A percentile compares a stretch with the other conserved stretches of the same genome.
Evolutionary conservation across 2,888 invertebrate species (phyloP).

Genomic region (Drosophila pseudotakahashii): DNA sequence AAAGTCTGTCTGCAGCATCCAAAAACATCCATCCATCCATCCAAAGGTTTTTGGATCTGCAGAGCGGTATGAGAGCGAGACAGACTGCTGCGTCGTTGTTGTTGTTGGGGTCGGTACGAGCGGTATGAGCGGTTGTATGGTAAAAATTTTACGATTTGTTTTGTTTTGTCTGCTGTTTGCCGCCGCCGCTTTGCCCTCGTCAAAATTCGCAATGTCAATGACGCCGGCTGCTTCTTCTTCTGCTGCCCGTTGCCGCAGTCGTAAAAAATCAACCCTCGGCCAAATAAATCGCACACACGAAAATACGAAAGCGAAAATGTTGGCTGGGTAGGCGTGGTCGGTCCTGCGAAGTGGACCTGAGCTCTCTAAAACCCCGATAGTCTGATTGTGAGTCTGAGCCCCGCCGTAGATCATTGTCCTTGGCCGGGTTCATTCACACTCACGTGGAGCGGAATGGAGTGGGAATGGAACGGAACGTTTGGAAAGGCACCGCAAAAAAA

Average conservation of each 20-base stretch:
- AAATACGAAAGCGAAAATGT: slow-evolving; percentile 61
- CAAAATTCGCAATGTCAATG: slow-evolving; percentile 76
- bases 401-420: slow-evolving; percentile 81
- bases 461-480: not conserved
- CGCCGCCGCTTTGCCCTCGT: slow-evolving; percentile 24
- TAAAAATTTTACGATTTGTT: slow-evolving; percentile 73
- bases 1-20: slow-evolving; percentile 48
- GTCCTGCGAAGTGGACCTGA: slow-evolving; percentile 40
- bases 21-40: slow-evolving; percentile 48
- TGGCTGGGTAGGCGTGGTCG: slow-evolving; percentile 53
- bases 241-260: slow-evolving; percentile 45
- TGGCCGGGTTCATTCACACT: slow-evolving; percentile 82
- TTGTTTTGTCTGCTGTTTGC: slow-evolving; percentile 56
- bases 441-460: slow-evolving; percentile 53
- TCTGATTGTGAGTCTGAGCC: slow-evolving; percentile 23
- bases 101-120: not conserved
- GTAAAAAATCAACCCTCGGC: slow-evolving; percentile 74
- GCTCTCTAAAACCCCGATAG: slow-evolving; percentile 14
- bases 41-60: slow-evolving; percentile 39
- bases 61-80: slow-evolving; percentile 1
- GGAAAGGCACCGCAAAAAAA: not conserved
- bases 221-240: slow-evolving; percentile 48
- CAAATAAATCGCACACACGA: slow-evolving; percentile 70
- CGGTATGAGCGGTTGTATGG: slow-evolving; percentile 13
- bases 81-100: not conserved